phyloP scores from a whole-genome alignment of 2,113 vertebrate species.

The Bubalus kerabau region DNA sequence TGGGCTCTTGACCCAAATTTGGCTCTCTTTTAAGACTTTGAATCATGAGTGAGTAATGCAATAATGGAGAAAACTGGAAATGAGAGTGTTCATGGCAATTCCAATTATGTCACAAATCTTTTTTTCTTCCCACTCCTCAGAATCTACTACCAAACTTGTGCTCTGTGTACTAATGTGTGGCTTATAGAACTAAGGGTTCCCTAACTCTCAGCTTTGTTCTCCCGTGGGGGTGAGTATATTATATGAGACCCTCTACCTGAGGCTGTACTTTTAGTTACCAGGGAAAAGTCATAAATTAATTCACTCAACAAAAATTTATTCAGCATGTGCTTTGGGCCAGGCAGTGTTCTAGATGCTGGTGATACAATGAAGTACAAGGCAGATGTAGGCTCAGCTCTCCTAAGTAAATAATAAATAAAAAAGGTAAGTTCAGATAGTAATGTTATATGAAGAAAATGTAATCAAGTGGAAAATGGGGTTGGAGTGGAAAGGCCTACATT shows the following conservation, averaged over 20 bases:
- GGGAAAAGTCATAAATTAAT: background rate
- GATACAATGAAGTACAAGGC: background rate
- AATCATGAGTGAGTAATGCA: background rate
- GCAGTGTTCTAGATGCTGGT: background rate
- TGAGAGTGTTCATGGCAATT: background rate
- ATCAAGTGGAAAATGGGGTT: background rate
- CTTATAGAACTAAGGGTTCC: background rate
- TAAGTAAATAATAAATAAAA: background rate
- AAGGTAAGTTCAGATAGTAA: background rate
- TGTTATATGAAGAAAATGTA: background rate
- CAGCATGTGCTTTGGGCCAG: background rate
- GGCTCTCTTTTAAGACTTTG: background rate
- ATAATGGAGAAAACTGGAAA: background rate
- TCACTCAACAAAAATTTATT: background rate
- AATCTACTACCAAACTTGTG: background rate
- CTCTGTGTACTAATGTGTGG: background rate
- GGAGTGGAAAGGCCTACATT: background rate
- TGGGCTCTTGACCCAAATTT: constrained; percentile 14
- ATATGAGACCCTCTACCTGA: background rate
- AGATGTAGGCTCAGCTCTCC: background rate
- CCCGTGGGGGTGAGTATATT: background rate
- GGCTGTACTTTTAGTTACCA: background rate
- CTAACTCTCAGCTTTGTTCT: background rate
- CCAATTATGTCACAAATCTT: background rate
- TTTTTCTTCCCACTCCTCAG: background rate